A percentile compares a stretch with the other conserved stretches of the same genome.
Conservation (phyloP, 2,113 vertebrate species). For the Mastomys natalensis region DNA sequence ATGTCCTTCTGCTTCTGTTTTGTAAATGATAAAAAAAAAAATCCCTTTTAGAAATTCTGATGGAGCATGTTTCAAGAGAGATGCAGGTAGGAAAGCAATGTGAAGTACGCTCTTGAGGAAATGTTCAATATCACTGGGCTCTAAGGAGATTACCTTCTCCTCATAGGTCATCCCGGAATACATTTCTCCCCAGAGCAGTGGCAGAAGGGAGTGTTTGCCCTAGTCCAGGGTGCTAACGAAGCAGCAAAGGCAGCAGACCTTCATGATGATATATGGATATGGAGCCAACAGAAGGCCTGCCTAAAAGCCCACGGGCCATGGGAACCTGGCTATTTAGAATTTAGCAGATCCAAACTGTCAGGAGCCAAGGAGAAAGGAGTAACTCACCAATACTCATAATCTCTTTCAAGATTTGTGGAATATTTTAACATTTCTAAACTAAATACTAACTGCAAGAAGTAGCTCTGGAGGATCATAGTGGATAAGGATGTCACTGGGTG, state of each 20-base stretch:
- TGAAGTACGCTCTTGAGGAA: background rate
- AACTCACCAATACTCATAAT: background rate
- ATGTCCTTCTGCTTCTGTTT: background rate
- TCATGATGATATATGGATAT: background rate
- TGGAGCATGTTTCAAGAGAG: background rate
- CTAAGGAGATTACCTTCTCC: background rate
- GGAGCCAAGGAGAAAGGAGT: background rate
- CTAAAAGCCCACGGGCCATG: background rate
- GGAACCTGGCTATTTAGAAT: background rate
- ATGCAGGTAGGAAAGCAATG: background rate
- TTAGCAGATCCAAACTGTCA: background rate
- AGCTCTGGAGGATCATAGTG: background rate
- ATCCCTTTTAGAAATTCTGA: background rate
- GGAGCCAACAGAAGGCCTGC: background rate
- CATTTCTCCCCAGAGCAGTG: background rate
- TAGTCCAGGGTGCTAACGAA: background rate
- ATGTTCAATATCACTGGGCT: fast-evolving
- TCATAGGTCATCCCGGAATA: background rate
- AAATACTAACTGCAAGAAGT: background rate
- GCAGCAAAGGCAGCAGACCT: background rate
- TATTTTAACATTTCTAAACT: background rate
- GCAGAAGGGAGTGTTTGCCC: background rate
- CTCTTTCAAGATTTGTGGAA: background rate
- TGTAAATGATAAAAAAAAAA: constrained; percentile 17
- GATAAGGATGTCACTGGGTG: no score